phyloP scores from a whole-genome alignment of 2,113 vertebrate species.

The Oncorhynchus masou region DNA sequence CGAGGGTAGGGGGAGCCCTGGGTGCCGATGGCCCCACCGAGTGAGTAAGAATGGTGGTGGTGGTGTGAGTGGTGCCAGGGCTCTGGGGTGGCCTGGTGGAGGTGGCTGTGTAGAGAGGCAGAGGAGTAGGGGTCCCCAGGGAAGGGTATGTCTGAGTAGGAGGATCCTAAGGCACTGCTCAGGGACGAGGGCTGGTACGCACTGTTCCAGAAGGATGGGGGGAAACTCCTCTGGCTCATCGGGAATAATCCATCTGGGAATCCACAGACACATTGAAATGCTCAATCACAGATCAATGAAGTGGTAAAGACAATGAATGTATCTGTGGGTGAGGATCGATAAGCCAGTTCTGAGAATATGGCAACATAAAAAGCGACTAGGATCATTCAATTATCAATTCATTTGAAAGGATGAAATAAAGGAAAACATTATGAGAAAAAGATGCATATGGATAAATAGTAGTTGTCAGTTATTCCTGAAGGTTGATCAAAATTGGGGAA shows the following conservation, averaged over 20 bases:
- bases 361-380: not conserved
- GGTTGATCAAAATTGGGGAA: too few species aligned
- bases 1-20: slow-evolving; percentile 85
- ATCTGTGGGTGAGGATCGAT: not conserved
- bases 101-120: slow-evolving; percentile 85
- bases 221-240: slow-evolving; percentile 96
- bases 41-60: slow-evolving; percentile 86
- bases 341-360: not conserved
- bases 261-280: slow-evolving; percentile 33
- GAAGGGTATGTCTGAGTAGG: slow-evolving; percentile 88
- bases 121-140: slow-evolving; percentile 85
- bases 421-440: not conserved
- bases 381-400: not conserved
- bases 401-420: not conserved
- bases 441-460: not conserved
- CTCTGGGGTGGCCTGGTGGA: slow-evolving; percentile 88
- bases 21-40: slow-evolving; percentile 78
- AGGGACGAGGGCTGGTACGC: slow-evolving; percentile 85
- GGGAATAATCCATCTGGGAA: slow-evolving; percentile 75
- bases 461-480: too few species aligned
- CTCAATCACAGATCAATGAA: slow-evolving; percentile 11
- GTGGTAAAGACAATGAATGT: not conserved
- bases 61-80: slow-evolving; percentile 90
- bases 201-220: slow-evolving; percentile 97
- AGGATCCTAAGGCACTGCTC: slow-evolving; percentile 76